Evolutionary conservation across 2,888 invertebrate genomes (phyloP).

Genomic region (Chymomyza fuscimana): DNA sequence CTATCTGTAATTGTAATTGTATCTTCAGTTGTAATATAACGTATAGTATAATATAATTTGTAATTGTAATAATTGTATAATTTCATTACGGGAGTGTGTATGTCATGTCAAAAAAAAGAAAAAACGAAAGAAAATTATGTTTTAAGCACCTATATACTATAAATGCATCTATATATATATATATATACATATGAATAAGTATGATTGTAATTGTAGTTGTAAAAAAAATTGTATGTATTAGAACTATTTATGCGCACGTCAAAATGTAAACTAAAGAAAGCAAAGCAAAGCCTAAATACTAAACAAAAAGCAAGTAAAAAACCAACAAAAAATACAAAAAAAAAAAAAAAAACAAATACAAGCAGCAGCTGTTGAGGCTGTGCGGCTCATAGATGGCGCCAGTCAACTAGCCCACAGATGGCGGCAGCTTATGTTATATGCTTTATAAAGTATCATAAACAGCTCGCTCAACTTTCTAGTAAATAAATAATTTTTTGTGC

Average conservation of each 20-base stretch:
- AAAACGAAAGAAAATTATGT: background rate
- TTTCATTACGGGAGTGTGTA: background rate
- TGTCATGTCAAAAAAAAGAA: background rate
- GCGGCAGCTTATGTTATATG: background rate
- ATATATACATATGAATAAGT: background rate
- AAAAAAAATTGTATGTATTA: background rate
- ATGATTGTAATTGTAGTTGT: constrained; percentile 8
- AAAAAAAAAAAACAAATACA: background rate
- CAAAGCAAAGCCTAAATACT: background rate
- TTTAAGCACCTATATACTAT: background rate
- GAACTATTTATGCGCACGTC: constrained; percentile 17
- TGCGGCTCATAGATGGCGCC: background rate
- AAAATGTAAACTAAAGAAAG: constrained; percentile 3
- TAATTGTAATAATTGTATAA: constrained; percentile 24
- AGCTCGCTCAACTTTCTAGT: constrained; percentile 27
- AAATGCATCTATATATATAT: background rate
- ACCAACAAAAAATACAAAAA: background rate
- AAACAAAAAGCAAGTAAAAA: background rate
- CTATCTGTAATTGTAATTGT: constrained; percentile 1
- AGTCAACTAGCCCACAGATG: too few relatives aligned
- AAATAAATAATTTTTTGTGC: constrained; percentile 40
- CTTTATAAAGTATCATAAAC: background rate
- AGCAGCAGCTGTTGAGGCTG: background rate
- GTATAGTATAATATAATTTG: constrained; percentile 9
- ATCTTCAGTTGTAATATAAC: constrained; percentile 13